These are phyloP conservation scores for Megaceryle maxima DNA, from an alignment of 2,113 vertebrate species.

Conservation along the genomic window DNA sequence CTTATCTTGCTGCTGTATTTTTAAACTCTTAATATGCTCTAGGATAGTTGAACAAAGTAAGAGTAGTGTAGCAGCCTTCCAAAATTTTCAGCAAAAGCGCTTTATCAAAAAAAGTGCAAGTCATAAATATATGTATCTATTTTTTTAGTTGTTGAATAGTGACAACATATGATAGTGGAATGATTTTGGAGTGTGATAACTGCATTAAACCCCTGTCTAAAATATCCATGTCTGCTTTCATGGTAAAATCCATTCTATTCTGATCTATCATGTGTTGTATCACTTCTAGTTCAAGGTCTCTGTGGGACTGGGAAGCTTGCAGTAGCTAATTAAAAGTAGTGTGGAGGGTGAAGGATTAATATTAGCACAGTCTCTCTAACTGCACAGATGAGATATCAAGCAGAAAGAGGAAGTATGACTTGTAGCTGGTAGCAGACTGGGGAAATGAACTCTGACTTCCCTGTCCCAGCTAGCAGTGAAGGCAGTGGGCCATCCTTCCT, in stretches of 20 bases:
- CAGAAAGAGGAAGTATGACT: not conserved
- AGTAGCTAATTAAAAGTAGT: not conserved
- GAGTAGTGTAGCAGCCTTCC: not conserved
- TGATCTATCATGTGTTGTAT: not conserved
- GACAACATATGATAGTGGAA: not conserved
- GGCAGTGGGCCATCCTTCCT: not conserved
- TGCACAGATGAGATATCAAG: not conserved
- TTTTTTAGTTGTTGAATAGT: not conserved
- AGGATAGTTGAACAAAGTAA: slow-evolving; percentile 32
- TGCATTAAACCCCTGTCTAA: not conserved
- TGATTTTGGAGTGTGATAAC: not conserved
- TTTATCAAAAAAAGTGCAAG: slow-evolving; percentile 35
- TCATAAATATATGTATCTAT: not conserved
- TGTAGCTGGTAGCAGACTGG: not conserved
- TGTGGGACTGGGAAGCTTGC: not conserved
- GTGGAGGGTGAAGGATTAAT: not conserved
- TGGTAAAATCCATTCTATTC: not conserved
- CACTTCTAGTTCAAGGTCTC: not conserved
- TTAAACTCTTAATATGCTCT: slow-evolving; percentile 40
- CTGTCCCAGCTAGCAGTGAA: not conserved
- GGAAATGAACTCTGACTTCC: not conserved
- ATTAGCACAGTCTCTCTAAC: not conserved
- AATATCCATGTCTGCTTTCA: not conserved
- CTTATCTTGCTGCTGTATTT: slow-evolving; percentile 56
- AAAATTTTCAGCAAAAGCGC: not conserved